Evolutionary conservation across 2,113 vertebrate genomes (phyloP), one percentile per base, ranked within the genome.

Genomic region (Crotalus viridis): DNA sequence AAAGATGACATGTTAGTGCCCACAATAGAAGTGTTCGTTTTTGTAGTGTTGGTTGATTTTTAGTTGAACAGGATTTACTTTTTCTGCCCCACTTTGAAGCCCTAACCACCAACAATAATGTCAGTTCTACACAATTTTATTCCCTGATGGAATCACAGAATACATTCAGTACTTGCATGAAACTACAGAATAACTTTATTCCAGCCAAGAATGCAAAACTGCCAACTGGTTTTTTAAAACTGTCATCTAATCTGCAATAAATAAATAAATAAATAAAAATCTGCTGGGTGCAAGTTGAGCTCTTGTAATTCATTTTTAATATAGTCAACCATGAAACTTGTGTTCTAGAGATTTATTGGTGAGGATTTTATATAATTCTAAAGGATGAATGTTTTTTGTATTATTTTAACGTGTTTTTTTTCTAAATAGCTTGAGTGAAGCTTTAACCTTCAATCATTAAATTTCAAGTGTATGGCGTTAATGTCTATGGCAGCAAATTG

Each of bases 181-280:
- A 92, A 94, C 89, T 91, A 94, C 93, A 95, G 94, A 97, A 61
- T 48, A 21, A 51, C n/a, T 85, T 89, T 88, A 92, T 96, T 94
- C 90, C 48, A 87, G 92, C 94, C 94, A 92, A 93, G 95, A 97
- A 97, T 94, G 95, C 94, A 95, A 91, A 96, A 88, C 94, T 95
- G 93, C 85, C 94, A 94, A 94, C 93, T 94, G 17, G 64, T 94
- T 90, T 51, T 95, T 95, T 93, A 85, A 93, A 97, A 94, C 92
- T 92, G 88, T 94, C 90, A 94, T 91, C 51, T 61, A 94, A 97
- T 95, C 93, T 95, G 69, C 69, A 90, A 92, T 39, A 39, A 94
- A 61, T 22, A 61, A 57, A 28, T 12, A 10, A 28, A 28, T 28
- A 3, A 64, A 28, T 28, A 94, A 95, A 97, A 94, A 92, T 94